Evolutionary conservation across 2,797 vertebrate species (phyloP).

Genomic region (Oreortyx pictus): DNA sequence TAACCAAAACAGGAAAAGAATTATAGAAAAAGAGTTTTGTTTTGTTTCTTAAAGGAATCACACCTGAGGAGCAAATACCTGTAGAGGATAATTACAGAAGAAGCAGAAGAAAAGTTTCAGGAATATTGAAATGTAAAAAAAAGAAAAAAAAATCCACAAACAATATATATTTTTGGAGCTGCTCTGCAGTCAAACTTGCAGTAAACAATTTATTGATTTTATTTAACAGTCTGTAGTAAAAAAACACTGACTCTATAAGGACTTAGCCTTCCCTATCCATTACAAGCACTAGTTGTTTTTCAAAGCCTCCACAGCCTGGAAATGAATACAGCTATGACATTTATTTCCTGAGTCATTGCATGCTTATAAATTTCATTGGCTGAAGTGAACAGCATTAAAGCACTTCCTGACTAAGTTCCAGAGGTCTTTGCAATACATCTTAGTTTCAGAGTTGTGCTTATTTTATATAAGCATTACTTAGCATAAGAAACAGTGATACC

Average conservation of each 20-base stretch:
- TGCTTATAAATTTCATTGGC: not conserved
- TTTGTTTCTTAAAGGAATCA: not conserved
- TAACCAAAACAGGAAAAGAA: not conserved
- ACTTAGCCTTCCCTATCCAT: not conserved
- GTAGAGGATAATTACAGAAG: not conserved
- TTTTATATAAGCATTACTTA: not conserved
- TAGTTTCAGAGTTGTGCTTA: not conserved
- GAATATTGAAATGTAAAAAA: not conserved
- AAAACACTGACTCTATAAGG: not conserved
- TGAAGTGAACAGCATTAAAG: accelerated
- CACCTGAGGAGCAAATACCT: not conserved
- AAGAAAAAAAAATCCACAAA: too few relatives aligned
- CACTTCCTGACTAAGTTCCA: not conserved
- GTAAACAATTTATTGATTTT: not conserved
- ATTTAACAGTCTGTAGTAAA: not conserved
- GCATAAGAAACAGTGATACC: not conserved
- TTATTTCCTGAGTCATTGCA: not conserved
- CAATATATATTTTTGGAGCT: not conserved
- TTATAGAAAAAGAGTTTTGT: not conserved
- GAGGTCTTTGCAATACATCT: not conserved
- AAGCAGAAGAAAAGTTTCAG: not conserved
- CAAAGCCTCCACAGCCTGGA: not conserved
- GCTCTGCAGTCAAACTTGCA: not conserved
- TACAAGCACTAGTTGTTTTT: not conserved
- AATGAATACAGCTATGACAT: accelerated